These are phyloP conservation scores for Balanococcus diminutus DNA, from an alignment of 2,888 invertebrate genomes.

Conservation along the genomic window DNA sequence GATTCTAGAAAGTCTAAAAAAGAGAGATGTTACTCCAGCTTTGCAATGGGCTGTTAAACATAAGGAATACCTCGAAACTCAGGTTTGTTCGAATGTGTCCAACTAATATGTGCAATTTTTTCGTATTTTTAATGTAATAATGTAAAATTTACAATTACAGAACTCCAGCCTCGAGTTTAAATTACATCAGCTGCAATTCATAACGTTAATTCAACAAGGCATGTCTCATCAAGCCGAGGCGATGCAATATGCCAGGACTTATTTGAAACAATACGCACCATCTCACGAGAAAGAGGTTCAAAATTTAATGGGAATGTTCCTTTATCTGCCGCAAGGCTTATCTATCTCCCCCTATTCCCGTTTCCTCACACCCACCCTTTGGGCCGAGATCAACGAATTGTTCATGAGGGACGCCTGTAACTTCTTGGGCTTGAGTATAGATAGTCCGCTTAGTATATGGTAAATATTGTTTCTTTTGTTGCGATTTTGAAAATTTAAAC, in stretches of 20 bases:
- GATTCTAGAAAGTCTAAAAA: conserved; percentile 84
- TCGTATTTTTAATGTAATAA: too few species aligned
- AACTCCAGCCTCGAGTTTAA: conserved; percentile 79
- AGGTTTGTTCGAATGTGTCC: conserved; percentile 60
- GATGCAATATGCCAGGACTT: conserved; percentile 81
- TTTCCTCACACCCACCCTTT: conserved; percentile 75
- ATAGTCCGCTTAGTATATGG: conserved; percentile 89
- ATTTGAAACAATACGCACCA: conserved; percentile 81
- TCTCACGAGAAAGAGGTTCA: conserved; percentile 84
- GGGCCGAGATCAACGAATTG: conserved; percentile 85
- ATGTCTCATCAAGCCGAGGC: conserved; percentile 78
- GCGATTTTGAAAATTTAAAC: neutral
- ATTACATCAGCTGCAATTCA: conserved; percentile 79
- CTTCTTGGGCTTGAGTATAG: conserved; percentile 84
- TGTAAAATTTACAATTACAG: conserved; percentile 59
- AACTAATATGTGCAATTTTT: neutral
- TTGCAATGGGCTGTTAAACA: conserved; percentile 84
- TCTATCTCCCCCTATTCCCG: conserved; percentile 79
- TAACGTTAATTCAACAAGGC: conserved; percentile 73
- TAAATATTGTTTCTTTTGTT: conserved; percentile 60
- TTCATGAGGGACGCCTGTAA: conserved; percentile 93
- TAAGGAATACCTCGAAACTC: conserved; percentile 72
- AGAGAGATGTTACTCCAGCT: conserved; percentile 81
- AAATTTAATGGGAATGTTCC: conserved; percentile 82
- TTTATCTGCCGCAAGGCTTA: conserved; percentile 80